Conservation (phyloP, 2,113 vertebrate species). For the Grammomys surdaster region DNA sequence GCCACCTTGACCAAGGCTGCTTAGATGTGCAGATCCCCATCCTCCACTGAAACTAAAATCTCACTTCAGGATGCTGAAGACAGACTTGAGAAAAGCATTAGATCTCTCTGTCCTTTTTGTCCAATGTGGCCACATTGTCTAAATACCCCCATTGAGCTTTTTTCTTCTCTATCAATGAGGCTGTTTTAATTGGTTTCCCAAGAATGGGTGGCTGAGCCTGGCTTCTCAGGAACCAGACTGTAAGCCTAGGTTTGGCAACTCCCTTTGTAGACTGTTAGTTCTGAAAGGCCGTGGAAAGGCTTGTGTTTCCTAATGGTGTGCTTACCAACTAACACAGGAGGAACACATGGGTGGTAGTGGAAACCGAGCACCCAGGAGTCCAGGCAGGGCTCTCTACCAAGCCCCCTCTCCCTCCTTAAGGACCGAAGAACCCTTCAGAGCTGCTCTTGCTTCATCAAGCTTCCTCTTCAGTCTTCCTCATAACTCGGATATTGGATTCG, state of each 20-base stretch:
- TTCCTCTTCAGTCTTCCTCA: neutral
- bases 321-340: too few species aligned
- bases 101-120: neutral
- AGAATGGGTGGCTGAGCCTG: too few species aligned
- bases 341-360: fast-evolving
- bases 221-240: neutral
- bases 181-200: neutral
- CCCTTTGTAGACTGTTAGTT: neutral
- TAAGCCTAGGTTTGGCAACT: neutral
- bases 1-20: neutral
- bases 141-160: neutral
- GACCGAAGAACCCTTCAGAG: neutral
- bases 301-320: neutral
- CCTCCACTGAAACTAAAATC: neutral
- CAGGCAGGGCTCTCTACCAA: too few species aligned
- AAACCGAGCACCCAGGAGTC: fast-evolving
- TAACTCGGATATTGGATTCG: neutral
- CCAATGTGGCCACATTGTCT: neutral
- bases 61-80: neutral
- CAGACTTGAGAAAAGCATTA: too few species aligned
- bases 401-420: fast-evolving
- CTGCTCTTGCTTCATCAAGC: neutral
- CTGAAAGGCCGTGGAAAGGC: neutral
- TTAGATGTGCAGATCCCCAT: neutral
- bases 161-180: neutral